Percentiles rank a stretch among this genome's conserved stretches.
phyloP scores from a whole-genome alignment of 2,113 vertebrate species.

The Pteronura brasiliensis region DNA sequence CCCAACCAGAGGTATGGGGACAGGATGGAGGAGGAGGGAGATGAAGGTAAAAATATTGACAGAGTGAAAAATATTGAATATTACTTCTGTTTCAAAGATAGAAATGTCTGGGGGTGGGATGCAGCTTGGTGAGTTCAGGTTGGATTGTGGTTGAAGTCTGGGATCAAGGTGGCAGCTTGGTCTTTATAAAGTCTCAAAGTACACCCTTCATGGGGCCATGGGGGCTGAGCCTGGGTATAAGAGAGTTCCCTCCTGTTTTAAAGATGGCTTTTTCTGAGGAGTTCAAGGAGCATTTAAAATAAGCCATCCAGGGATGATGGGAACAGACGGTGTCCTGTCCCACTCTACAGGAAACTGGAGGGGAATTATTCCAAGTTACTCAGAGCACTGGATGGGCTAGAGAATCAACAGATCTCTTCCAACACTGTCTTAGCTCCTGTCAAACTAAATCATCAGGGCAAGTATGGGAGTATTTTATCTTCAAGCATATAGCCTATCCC shows the following conservation, averaged over 20 bases:
- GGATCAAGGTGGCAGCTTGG: background rate
- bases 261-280: background rate
- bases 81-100: slow-evolving; percentile 52
- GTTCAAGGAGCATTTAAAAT: background rate
- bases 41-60: slow-evolving; percentile 50
- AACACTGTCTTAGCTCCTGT: background rate
- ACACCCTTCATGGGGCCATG: fast-evolving
- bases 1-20: background rate
- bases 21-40: background rate
- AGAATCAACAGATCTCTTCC: background rate
- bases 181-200: background rate
- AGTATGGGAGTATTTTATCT: background rate
- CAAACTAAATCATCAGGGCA: background rate
- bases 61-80: background rate
- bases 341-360: background rate
- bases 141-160: background rate
- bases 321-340: background rate
- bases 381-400: background rate
- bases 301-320: background rate
- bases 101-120: background rate
- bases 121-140: background rate
- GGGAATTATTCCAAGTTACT: background rate
- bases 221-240: background rate
- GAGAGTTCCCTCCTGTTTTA: background rate
- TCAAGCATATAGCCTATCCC: background rate